phyloP scores from a whole-genome alignment of 2,797 vertebrate species.

The Anguilla obscura region DNA sequence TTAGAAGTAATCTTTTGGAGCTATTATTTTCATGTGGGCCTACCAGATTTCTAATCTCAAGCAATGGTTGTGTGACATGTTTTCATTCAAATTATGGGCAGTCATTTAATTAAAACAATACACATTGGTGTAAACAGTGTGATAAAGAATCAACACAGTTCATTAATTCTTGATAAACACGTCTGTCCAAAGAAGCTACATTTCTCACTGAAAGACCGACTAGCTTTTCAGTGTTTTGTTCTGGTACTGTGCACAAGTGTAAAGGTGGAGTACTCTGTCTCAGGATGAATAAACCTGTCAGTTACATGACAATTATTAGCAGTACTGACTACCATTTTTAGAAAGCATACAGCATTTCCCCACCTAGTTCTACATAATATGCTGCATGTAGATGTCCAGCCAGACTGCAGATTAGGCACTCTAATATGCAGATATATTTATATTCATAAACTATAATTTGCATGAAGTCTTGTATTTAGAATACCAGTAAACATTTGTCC shows the following conservation, averaged over 20 bases:
- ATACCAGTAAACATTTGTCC: background rate
- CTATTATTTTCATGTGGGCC: conserved; percentile 6
- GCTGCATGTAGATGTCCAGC: background rate
- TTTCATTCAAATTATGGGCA: background rate
- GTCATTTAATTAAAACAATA: background rate
- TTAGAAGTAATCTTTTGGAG: background rate
- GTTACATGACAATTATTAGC: background rate
- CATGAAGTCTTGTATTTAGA: too few species aligned
- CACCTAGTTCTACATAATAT: background rate
- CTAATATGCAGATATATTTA: too few species aligned
- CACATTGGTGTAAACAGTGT: background rate
- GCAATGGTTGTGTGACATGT: background rate
- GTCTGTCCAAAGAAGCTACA: background rate
- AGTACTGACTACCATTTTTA: background rate
- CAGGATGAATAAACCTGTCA: conserved; percentile 2
- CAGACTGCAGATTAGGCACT: too few species aligned
- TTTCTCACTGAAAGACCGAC: background rate
- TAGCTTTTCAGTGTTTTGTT: background rate
- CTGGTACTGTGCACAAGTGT: background rate
- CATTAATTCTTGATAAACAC: conserved; percentile 15
- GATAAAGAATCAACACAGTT: background rate
- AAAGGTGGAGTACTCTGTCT: background rate
- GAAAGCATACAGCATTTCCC: too few species aligned
- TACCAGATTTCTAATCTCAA: background rate
- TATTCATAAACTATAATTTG: too few species aligned